A percentile compares a stretch with the other conserved stretches of the same genome.
These are phyloP conservation scores for Trypoxylon attenuatum DNA, from an alignment of 2,888 invertebrate genomes.

Conservation along the genomic window DNA sequence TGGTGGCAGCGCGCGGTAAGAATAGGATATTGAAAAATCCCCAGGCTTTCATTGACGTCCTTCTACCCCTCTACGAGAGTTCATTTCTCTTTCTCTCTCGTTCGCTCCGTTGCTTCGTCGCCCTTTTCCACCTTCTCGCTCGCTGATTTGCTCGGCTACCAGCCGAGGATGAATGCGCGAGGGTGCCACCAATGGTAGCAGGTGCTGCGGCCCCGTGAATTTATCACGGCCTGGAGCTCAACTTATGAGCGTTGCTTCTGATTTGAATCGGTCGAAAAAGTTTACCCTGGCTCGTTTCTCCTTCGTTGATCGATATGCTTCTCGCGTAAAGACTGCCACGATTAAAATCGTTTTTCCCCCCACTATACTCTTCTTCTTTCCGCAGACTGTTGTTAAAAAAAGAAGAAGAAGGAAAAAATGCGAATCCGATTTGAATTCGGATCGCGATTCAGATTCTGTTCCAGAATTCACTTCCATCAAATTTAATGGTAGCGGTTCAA, in stretches of 20 bases:
- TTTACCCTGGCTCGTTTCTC: background rate
- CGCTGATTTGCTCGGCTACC: constrained; percentile 8
- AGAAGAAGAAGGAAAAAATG: no score
- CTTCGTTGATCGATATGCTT: constrained; percentile 28
- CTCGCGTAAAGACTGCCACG: background rate
- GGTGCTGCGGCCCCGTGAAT: constrained; percentile 53
- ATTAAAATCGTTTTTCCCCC: background rate
- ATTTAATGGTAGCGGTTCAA: no score
- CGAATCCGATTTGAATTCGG: no score
- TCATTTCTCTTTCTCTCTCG: constrained; percentile 8
- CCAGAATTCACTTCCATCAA: no score
- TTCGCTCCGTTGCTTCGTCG: background rate
- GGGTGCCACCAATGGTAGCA: constrained; percentile 56
- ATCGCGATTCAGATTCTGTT: no score
- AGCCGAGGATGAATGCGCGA: constrained; percentile 51
- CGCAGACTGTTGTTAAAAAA: background rate
- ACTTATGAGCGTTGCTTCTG: constrained; percentile 54
- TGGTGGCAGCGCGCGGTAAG: constrained; percentile 47
- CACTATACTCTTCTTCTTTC: background rate
- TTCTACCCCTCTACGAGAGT: constrained; percentile 12
- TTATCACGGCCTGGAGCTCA: constrained; percentile 55
- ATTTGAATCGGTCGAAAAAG: constrained; percentile 46
- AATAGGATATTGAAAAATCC: constrained; percentile 66
- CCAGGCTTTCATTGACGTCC: constrained; percentile 56
- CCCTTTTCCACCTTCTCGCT: constrained; percentile 22